Evolutionary conservation across 2,888 invertebrate species (phyloP).

Genomic region (Acheta domesticus): DNA sequence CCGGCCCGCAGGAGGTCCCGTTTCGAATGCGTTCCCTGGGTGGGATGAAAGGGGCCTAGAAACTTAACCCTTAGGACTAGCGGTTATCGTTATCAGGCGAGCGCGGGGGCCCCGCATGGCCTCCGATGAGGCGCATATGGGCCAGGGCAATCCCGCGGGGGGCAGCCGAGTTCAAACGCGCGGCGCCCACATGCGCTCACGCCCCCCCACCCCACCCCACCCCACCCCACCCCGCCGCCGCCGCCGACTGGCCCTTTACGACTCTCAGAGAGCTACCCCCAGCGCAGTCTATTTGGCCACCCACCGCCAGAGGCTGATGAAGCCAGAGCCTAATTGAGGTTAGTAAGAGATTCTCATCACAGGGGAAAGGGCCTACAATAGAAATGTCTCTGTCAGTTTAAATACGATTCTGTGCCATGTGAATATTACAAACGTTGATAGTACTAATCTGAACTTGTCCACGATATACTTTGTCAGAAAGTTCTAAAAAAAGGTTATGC

Average conservation of each 20-base stretch:
- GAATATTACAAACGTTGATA: too few relatives aligned
- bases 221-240: fast-evolving
- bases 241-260: background rate
- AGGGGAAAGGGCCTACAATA: too few relatives aligned
- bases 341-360: too few relatives aligned
- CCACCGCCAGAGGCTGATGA: too few relatives aligned
- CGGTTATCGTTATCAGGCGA: background rate
- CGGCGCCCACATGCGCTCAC: background rate
- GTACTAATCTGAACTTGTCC: too few relatives aligned
- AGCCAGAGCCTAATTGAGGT: too few relatives aligned
- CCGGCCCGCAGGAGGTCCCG: too few relatives aligned
- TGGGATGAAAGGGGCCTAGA: background rate
- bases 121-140: background rate
- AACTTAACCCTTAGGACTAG: background rate
- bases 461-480: too few relatives aligned
- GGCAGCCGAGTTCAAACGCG: background rate
- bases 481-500: too few relatives aligned
- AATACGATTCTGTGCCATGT: too few relatives aligned
- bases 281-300: background rate
- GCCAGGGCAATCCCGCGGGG: background rate
- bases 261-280: background rate
- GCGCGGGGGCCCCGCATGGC: background rate
- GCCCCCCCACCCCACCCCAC: background rate
- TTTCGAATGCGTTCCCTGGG: too few relatives aligned
- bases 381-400: too few relatives aligned